These are phyloP conservation scores for Odocoileus hemionus DNA, from an alignment of 2,113 vertebrate species.

Conservation along the genomic window DNA sequence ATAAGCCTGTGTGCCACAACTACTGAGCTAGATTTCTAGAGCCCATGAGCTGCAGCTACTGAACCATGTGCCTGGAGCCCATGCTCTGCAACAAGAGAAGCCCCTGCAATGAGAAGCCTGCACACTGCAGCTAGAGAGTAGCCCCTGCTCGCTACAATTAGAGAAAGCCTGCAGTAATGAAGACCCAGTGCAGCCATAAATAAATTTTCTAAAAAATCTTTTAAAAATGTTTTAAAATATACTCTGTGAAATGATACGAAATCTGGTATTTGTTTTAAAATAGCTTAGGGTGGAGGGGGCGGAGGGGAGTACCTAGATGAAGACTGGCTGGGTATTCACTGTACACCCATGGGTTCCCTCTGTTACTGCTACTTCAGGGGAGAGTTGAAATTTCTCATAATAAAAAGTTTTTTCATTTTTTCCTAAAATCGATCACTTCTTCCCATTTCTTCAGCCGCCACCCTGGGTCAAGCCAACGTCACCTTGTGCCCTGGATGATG, in stretches of 20 bases:
- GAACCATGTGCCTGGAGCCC: neutral
- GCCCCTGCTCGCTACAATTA: neutral
- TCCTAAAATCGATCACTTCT: neutral
- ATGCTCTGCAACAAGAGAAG: neutral
- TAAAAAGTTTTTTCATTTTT: neutral
- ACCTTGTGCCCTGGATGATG: neutral
- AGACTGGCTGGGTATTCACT: neutral
- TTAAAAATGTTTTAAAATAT: neutral
- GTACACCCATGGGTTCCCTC: neutral
- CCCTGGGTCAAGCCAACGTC: neutral
- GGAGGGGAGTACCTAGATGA: accelerated
- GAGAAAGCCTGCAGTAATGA: neutral
- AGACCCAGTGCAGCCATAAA: neutral
- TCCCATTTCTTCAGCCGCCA: neutral
- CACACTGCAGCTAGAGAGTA: neutral
- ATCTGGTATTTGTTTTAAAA: neutral
- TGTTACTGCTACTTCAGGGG: neutral
- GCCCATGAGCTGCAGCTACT: neutral
- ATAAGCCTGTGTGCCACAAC: neutral
- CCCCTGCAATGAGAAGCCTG: neutral
- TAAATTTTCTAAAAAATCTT: neutral
- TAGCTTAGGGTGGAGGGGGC: neutral
- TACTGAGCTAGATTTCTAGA: neutral
- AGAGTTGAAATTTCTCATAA: neutral
- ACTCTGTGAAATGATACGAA: neutral